Base-by-base conservation (phyloP, 2,113 vertebrate genomes). In the Psilopsiagon aurifrons region DNA sequence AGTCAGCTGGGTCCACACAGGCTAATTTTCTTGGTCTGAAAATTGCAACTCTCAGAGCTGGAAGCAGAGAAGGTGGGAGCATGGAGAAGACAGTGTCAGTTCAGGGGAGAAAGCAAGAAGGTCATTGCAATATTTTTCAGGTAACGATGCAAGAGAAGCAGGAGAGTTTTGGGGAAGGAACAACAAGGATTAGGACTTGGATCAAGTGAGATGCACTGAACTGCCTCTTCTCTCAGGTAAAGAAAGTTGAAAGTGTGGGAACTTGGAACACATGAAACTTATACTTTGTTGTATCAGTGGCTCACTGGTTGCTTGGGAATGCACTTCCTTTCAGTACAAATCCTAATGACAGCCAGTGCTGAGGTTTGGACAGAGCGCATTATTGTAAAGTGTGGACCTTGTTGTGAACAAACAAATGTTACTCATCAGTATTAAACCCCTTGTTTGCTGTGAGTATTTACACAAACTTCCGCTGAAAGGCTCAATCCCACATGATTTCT, bases 51-150 rank as follows among this genome's bases (percentile, higher is more conserved):
- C 64, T 87, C 91, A 95, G 91, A 96, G 94, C 94, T 96, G 96
- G 95, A 97, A 97, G 96, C 93, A 97, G 87, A 97, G 96, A 97
- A 96, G 95, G 91, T 69, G 91, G 93, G 95, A 91, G 95, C 81
- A 95, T 76, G 96, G 93, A 97, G 93, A 96, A 97, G 93, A 97
- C 66, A 97, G 57, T 6, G 44, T 96, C 96, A 97, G 95, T 95
- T 92, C 74, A 73, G 81, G 64, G 95, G 43, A 95, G 93, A 92
- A 94, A 94, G 89, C 73, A 93, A 91, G 46, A 86, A 79, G 70
- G 89, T 66, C 90, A 94, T 0, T 60, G 93, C 86, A 95, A 3
- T 82, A 96, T 51, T 82, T 92, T 89, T 95, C 74, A 94, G 93
- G 81, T 91, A 94, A 75, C 0, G 66, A 87, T 64, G 89, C 52